Evolutionary conservation across 2,113 vertebrate genomes (phyloP).

Genomic region (Crotalus tigris): DNA sequence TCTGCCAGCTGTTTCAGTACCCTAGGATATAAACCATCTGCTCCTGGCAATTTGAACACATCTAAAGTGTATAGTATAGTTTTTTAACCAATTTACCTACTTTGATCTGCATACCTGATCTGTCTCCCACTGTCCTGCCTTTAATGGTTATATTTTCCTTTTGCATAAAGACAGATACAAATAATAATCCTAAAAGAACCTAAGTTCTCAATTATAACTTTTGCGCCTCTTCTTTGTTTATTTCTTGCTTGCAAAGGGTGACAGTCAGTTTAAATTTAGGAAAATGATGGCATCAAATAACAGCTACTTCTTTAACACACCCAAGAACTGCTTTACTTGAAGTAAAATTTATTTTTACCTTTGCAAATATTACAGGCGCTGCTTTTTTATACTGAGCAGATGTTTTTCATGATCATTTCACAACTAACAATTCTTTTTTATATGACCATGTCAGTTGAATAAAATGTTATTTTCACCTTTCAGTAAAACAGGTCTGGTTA

Average conservation of each 20-base stretch:
- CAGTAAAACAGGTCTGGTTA: conserved; percentile 20
- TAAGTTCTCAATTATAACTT: conserved; percentile 16
- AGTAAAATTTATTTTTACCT: not conserved
- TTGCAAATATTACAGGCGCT: not conserved
- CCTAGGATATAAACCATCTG: not conserved
- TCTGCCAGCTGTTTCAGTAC: not conserved
- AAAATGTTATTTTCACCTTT: not conserved
- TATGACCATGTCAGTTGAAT: not conserved
- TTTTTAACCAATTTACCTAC: not conserved
- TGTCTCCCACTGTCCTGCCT: not conserved
- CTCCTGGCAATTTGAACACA: not conserved
- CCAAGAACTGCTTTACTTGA: not conserved
- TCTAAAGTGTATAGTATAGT: not conserved
- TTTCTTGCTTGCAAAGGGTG: conserved; percentile 21
- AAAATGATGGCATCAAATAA: conserved; percentile 19
- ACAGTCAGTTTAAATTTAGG: conserved; percentile 29
- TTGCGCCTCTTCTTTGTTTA: conserved; percentile 34
- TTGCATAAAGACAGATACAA: not conserved
- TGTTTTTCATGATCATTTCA: not conserved
- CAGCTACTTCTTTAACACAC: not conserved
- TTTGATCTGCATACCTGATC: not conserved
- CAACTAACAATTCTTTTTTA: not conserved
- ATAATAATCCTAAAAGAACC: not conserved
- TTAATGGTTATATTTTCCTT: not conserved
- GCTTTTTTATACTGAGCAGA: not conserved